Evolutionary conservation across 2,888 invertebrate genomes (phyloP).

Genomic region (Trichogramma dendrolimi): DNA sequence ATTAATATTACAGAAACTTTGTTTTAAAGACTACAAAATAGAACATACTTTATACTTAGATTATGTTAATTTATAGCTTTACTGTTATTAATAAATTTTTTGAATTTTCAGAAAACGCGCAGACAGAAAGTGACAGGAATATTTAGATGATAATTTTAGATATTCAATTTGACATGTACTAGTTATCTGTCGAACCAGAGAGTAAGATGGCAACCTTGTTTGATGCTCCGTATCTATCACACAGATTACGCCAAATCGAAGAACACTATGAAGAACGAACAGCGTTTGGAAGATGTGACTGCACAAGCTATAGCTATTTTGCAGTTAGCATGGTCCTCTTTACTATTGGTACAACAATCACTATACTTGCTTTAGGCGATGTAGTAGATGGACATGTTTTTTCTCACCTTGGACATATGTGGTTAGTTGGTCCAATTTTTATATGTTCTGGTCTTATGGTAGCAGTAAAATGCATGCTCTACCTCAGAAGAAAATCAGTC

Average conservation of each 20-base stretch:
- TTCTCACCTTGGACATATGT: conserved; percentile 64
- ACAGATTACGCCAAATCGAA: conserved; percentile 60
- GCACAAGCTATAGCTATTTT: conserved; percentile 64
- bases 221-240: conserved; percentile 61
- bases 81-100: no score
- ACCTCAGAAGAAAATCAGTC: conserved; percentile 63
- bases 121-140: no score
- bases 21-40: no score
- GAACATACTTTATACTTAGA: no score
- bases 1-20: no score
- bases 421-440: conserved; percentile 66
- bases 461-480: conserved; percentile 65
- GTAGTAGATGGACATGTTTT: conserved; percentile 59
- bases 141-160: not conserved
- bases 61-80: no score
- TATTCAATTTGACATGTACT: not conserved
- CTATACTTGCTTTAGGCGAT: conserved; percentile 62
- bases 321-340: conserved; percentile 62
- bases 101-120: no score
- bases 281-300: conserved; percentile 63
- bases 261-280: conserved; percentile 59
- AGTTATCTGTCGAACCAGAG: not conserved
- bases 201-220: conserved; percentile 61
- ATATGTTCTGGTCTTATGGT: conserved; percentile 68
- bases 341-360: conserved; percentile 63